Percentiles rank a stretch among this genome's conserved stretches.
Evolutionary conservation across 2,888 invertebrate species (phyloP).

Genomic region (Microchrysa polita): DNA sequence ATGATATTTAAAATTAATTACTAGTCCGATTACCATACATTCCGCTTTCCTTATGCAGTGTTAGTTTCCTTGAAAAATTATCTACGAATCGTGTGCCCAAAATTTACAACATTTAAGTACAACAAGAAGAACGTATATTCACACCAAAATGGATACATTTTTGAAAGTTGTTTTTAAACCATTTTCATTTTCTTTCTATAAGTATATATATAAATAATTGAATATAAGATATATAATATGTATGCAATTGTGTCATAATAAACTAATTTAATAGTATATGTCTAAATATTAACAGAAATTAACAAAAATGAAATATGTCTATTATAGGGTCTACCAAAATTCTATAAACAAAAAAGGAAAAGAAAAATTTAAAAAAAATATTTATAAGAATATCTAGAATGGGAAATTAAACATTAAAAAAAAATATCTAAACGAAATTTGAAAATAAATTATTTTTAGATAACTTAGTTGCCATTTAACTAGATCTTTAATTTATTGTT

Average conservation of each 20-base stretch:
- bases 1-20: slow-evolving; percentile 1
- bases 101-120: background rate
- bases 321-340: slow-evolving; percentile 31
- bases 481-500: background rate
- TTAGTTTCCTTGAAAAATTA: background rate
- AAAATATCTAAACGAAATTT: background rate
- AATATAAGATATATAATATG: too few species aligned
- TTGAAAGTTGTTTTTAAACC: slow-evolving; percentile 9
- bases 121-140: slow-evolving; percentile 21
- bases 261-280: background rate
- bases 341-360: slow-evolving; percentile 29
- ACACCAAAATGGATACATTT: slow-evolving; percentile 45
- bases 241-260: background rate
- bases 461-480: background rate
- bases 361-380: slow-evolving; percentile 24
- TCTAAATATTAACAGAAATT: slow-evolving; percentile 12
- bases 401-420: slow-evolving; percentile 14
- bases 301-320: background rate
- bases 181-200: too few species aligned
- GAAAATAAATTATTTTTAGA: slow-evolving; percentile 11
- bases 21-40: background rate
- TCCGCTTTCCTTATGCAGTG: background rate
- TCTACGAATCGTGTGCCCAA: background rate
- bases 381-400: background rate
- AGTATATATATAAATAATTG: too few species aligned